Conservation (phyloP, 2,797 vertebrate species). For the Borostomias antarcticus region DNA sequence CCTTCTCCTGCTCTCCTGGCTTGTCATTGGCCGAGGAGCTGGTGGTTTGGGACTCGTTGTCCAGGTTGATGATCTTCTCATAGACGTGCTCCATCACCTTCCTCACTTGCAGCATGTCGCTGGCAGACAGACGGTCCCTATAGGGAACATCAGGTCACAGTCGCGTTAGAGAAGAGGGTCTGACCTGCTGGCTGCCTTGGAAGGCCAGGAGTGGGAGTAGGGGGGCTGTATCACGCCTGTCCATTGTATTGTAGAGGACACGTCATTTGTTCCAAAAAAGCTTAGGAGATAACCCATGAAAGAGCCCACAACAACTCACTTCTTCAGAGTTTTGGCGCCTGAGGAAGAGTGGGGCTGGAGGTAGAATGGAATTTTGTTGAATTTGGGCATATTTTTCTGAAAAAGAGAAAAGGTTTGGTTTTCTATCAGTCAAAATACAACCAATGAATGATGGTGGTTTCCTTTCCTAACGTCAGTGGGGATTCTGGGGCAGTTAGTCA, state of each 20-base stretch:
- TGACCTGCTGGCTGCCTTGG: not conserved
- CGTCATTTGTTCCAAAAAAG: not conserved
- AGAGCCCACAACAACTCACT: slow-evolving; percentile 88
- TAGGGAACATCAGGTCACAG: not conserved
- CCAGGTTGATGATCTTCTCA: slow-evolving; percentile 98
- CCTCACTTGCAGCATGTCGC: slow-evolving; percentile 98
- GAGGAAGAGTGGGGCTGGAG: slow-evolving; percentile 99
- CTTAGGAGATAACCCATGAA: not conserved
- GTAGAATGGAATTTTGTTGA: slow-evolving; percentile 99
- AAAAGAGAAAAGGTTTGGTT: slow-evolving; percentile 45
- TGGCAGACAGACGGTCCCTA: slow-evolving; percentile 97
- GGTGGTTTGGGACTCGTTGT: slow-evolving; percentile 98
- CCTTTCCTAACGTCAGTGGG: not conserved
- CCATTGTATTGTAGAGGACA: not conserved
- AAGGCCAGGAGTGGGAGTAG: not conserved
- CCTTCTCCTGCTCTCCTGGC: slow-evolving; percentile 94
- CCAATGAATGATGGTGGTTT: not conserved
- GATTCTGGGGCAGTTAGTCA: not conserved
- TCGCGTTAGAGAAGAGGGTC: not conserved
- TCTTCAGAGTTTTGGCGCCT: slow-evolving; percentile 98
- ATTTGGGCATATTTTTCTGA: slow-evolving; percentile 99
- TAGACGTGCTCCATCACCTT: slow-evolving; percentile 99
- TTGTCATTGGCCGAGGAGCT: slow-evolving; percentile 98
- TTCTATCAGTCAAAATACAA: not conserved
- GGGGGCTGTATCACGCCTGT: not conserved